Evolutionary conservation across 2,888 invertebrate genomes (phyloP), one percentile per base, ranked within the genome.

Genomic region (Drosophila gaucha): DNA sequence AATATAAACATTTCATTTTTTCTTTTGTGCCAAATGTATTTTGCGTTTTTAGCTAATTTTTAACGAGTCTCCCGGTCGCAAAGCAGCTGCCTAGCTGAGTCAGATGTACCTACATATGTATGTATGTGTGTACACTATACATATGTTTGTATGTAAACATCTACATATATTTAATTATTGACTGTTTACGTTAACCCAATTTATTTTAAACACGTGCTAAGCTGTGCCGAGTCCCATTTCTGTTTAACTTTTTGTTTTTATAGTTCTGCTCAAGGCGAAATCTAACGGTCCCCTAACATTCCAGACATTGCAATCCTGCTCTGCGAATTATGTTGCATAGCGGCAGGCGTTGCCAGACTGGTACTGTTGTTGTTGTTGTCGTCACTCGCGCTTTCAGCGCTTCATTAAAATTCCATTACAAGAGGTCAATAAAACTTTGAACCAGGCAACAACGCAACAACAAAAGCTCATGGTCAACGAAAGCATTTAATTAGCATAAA

Each of bases 401-500:
- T 54, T 72, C 60, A 77, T 77, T 64, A 55, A 69, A 73, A 76
- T 73, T 73, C 74, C 80, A 66, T 74, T 80, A 62, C 68, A 86
- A 77, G 74, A 80, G 85, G 82, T 86, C 85, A 82, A 86, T 82
- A 82, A 86, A 82, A 82, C 86, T 49, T 66, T 72, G 66, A 80
- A 65, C 74, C 82, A 59, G 54, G 38, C 39, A 44, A 30, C 47
- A 70, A 35, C 39, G 51, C 52, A 44, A 41, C 59, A 16, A 39
- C 31, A 55, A 67, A 82, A 83, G 77, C 88, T 84, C 88, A 84
- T 84, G 83, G 83, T 84, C 88, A 84, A 86, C 77, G 86, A 83
- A 88, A 88, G 86, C 84, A 83, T 83, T 84, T 80, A 88, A 84
- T 84, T 84, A 84, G 74, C 88, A 84, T 84, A 82, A 66, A 57